Evolutionary conservation across 1,140 invertebrate genomes (phyloP).

Genomic region (Penaeus japonicus): DNA sequence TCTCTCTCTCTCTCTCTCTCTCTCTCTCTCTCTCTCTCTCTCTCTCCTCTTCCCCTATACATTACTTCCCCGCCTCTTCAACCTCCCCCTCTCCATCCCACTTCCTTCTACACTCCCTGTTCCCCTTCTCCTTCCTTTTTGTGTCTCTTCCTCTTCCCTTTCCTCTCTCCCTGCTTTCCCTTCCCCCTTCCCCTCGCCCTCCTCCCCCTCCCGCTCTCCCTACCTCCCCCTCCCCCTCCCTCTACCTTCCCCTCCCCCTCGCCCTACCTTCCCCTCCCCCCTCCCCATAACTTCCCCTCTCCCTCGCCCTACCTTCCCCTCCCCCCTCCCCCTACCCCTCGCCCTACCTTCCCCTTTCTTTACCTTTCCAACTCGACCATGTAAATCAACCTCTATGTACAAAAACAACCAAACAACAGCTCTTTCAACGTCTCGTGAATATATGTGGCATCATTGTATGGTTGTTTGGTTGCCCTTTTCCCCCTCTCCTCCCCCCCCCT

Average conservation of each 20-base stretch:
- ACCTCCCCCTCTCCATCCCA: background rate
- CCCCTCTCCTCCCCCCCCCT: no score
- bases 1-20: no score
- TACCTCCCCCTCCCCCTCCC: background rate
- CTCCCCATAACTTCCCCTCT: background rate
- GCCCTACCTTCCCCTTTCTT: background rate
- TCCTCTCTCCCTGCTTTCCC: background rate
- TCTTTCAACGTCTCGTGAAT: no score
- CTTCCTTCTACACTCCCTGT: background rate
- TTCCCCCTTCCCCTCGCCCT: background rate
- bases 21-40: no score
- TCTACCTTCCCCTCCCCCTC: background rate
- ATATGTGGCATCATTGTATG: no score
- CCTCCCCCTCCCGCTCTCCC: background rate
- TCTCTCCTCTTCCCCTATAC: no score
- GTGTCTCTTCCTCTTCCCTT: background rate
- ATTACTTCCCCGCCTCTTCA: background rate
- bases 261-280: background rate
- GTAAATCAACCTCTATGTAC: no score
- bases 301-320: background rate
- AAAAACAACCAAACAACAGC: no score
- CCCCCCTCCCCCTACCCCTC: background rate
- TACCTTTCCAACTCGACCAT: no score
- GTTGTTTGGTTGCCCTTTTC: no score
- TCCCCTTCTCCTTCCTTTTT: background rate